Conservation (phyloP, 2,113 vertebrate genomes). For the Glareola pratincola region DNA sequence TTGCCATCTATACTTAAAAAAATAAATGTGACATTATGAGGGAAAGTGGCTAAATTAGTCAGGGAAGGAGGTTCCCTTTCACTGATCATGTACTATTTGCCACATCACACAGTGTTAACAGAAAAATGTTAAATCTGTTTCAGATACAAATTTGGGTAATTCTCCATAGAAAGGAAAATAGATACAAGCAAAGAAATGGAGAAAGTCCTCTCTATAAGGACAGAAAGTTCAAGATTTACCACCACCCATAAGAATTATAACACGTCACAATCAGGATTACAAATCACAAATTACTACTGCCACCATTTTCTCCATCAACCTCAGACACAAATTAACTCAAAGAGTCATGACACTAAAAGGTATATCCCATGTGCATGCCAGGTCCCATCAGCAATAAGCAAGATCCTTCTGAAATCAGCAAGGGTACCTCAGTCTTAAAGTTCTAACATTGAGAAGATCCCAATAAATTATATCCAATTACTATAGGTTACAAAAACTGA, state of each 20-base stretch:
- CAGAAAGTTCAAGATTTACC: background rate
- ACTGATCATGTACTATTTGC: background rate
- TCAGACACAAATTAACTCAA: background rate
- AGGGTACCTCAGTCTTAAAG: background rate
- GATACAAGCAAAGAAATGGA: background rate
- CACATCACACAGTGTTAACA: background rate
- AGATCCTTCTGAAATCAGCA: background rate
- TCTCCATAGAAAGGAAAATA: background rate
- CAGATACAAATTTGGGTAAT: background rate
- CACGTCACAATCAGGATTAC: background rate
- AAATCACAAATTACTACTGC: background rate
- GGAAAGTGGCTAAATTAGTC: background rate
- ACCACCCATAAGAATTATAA: background rate
- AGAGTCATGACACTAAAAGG: background rate
- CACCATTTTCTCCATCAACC: background rate
- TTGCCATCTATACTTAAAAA: background rate
- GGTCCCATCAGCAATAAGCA: background rate
- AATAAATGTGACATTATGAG: background rate
- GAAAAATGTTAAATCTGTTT: background rate
- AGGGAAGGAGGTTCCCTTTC: background rate
- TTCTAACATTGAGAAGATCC: background rate
- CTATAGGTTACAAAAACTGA: background rate
- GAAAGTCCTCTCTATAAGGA: background rate
- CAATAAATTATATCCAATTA: background rate
- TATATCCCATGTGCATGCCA: rapidly evolving